Base-by-base conservation (phyloP, 2,888 invertebrate genomes). In the Xestia c-nigrum region DNA sequence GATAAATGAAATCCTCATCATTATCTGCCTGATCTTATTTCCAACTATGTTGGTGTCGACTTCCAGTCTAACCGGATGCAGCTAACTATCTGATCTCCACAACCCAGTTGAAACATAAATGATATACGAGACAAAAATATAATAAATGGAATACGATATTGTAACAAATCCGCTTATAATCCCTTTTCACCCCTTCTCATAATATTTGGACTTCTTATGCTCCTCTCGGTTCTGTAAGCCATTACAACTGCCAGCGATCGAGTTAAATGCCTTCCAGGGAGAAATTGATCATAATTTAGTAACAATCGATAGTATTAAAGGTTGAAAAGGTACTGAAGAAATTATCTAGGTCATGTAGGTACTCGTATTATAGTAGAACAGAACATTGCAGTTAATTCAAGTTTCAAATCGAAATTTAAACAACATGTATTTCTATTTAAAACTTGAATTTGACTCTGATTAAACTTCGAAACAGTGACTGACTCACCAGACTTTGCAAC, bases 241-340 rank as follows among this genome's bases (percentile, higher is more conserved):
- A 68, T 81, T 59, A 74, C 3, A 21, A 43, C 19, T 24, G 14
- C 19, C 46, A 21, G 19, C 5, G 47, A 38, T 47, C 40, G 40
- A n/a, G 46, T 40, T 31, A 43, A 81, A 40, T 31, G 82, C 55
- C 1, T 61, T 43, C 43, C 7, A n/a, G 80, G 76, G 69, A 80
- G 43, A 24, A 19, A 80, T 66, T 40, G 14, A 47, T 74, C 61
- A 81, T 50, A 64, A 50, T 64, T 74, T 63, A 50, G 61, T 64
- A 57, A 19, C 24, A 65, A 72, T 57, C 31, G 6, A 55, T 63
- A 9, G 5, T 4, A n/a, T 24, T 21, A 31, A 59, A 31, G 16
- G 46, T 55, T 16, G 46, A 38, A 47, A 76, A 77, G 12, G 24
- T 12, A 3, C 16, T 46, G 21, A 21, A 74, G 12, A 74, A 74